Conservation (phyloP, 2,888 invertebrate genomes). For the Sinodicranocentrus sp. region DNA sequence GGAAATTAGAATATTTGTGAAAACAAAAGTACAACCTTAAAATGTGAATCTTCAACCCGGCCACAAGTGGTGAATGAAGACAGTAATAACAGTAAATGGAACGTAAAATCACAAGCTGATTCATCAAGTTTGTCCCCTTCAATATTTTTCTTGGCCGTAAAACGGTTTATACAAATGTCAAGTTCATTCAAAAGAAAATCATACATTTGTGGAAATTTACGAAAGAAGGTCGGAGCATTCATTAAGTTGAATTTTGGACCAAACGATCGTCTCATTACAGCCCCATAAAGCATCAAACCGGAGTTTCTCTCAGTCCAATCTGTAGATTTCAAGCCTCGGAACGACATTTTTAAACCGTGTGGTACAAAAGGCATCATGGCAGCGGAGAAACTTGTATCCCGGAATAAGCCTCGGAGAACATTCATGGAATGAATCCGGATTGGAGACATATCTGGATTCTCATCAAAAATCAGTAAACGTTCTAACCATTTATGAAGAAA, state of each 20-base stretch:
- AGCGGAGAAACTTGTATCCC: constrained; percentile 88
- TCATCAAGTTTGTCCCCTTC: neutral
- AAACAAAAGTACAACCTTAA: constrained; percentile 51
- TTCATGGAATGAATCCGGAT: constrained; percentile 90
- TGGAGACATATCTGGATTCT: constrained; percentile 72
- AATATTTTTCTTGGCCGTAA: constrained; percentile 44
- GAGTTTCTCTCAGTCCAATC: constrained; percentile 93
- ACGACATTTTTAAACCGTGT: constrained; percentile 84
- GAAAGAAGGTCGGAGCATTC: constrained; percentile 86
- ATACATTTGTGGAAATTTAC: constrained; percentile 84
- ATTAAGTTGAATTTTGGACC: constrained; percentile 81
- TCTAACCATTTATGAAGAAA: constrained; percentile 71
- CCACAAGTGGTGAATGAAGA: constrained; percentile 72
- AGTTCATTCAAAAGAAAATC: constrained; percentile 81
- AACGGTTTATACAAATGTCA: constrained; percentile 54
- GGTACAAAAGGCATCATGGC: constrained; percentile 85
- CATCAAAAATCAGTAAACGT: constrained; percentile 74
- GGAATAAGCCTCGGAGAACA: constrained; percentile 88
- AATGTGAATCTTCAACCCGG: constrained; percentile 72
- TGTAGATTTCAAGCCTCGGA: constrained; percentile 85
- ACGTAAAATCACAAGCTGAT: constrained; percentile 70
- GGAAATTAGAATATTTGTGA: constrained; percentile 12
- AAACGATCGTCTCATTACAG: constrained; percentile 91
- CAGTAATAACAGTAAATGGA: constrained; percentile 73
- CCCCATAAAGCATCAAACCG: constrained; percentile 89